phyloP scores from a whole-genome alignment of 2,797 vertebrate species.

The Delichon dasypus region DNA sequence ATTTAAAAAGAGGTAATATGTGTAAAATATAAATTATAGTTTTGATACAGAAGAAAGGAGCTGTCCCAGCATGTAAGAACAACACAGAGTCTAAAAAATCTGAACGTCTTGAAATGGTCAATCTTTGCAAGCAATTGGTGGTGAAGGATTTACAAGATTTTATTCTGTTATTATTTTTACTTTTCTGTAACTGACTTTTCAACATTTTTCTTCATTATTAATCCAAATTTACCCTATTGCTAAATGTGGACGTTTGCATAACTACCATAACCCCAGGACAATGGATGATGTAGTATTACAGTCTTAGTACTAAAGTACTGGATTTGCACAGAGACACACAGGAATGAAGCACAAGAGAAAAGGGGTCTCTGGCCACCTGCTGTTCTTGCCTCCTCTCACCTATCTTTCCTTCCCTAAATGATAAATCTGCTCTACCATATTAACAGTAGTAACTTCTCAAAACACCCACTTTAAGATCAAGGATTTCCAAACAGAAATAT shows the following conservation, averaged over 20 bases:
- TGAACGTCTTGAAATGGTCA: background rate
- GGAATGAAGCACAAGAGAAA: background rate
- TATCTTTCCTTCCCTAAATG: background rate
- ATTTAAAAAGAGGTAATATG: background rate
- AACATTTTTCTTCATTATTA: background rate
- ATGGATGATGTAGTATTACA: background rate
- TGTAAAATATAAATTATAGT: background rate
- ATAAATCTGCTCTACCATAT: background rate
- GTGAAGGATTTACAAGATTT: background rate
- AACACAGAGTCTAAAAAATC: background rate
- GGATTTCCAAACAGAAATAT: constrained; percentile 6
- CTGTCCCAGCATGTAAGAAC: background rate
- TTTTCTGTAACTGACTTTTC: background rate
- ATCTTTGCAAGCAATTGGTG: background rate
- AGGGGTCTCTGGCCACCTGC: background rate
- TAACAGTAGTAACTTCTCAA: background rate
- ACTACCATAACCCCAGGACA: background rate
- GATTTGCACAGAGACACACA: background rate
- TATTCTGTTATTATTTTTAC: background rate
- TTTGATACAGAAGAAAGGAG: background rate
- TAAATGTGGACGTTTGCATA: background rate
- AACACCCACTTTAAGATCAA: background rate
- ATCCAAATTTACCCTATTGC: background rate
- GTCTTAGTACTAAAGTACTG: background rate
- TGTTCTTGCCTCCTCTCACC: background rate